A percentile compares a stretch with the other conserved stretches of the same genome.
Conservation (phyloP, 2,113 vertebrate species). For the Brachypteracias leptosomus region DNA sequence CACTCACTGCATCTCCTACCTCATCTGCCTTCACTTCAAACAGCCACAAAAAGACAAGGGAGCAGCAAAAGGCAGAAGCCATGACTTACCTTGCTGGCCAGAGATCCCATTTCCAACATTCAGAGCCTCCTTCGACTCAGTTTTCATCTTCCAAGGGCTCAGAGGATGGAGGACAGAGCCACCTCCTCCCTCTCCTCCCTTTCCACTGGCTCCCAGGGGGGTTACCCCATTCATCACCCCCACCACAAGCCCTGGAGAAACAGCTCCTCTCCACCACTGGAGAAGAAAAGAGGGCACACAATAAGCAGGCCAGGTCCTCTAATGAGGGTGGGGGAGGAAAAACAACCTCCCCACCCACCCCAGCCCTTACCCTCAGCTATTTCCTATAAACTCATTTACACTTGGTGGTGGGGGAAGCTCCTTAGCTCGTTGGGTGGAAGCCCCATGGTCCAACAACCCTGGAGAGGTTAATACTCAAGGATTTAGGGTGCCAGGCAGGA, state of each 20-base stretch:
- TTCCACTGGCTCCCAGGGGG: background rate
- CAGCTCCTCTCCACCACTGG: background rate
- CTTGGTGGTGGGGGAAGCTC: background rate
- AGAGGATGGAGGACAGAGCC: background rate
- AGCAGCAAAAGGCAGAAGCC: background rate
- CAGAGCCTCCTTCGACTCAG: background rate
- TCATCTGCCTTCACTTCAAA: background rate
- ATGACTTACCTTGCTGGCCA: background rate
- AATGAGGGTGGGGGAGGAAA: background rate
- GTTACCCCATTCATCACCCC: background rate
- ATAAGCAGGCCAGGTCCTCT: background rate
- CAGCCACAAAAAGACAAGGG: background rate
- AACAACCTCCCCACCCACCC: background rate
- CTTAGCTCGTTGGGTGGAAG: background rate
- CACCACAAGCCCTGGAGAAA: background rate
- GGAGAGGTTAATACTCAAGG: background rate
- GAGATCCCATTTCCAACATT: background rate
- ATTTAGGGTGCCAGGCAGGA: rapidly evolving
- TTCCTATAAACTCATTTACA: conserved; percentile 27
- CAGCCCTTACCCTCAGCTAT: conserved; percentile 11
- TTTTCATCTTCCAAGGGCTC: background rate
- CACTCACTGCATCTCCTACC: rapidly evolving
- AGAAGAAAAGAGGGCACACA: background rate
- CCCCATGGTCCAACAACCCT: background rate
- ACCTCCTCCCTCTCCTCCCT: background rate